Conservation (phyloP, 2,113 vertebrate genomes). For the Cynopterus brachyotis region DNA sequence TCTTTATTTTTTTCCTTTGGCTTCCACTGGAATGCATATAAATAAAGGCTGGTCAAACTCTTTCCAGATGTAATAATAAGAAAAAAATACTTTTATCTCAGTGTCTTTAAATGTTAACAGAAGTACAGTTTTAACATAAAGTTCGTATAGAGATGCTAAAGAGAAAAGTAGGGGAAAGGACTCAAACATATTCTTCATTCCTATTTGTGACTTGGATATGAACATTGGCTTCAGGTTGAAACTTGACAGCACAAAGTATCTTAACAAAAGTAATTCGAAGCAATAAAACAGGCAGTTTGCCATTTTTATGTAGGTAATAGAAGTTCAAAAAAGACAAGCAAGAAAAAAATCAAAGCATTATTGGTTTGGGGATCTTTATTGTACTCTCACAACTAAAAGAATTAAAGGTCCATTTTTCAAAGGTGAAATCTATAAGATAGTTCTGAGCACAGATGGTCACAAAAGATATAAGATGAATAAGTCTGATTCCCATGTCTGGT, state of each 20-base stretch:
- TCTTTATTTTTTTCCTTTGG: background rate
- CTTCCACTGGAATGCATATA: background rate
- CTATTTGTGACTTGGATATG: conserved; percentile 2
- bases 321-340: conserved; percentile 54
- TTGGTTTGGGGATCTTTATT: conserved; percentile 68
- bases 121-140: background rate
- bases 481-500: background rate
- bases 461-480: background rate
- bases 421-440: conserved; percentile 17
- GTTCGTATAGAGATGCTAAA: background rate
- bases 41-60: background rate
- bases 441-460: background rate
- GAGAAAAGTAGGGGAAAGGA: background rate
- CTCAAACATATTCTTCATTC: background rate
- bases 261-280: conserved; percentile 59
- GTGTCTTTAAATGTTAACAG: background rate
- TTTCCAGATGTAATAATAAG: background rate
- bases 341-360: conserved; percentile 63
- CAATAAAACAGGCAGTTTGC: conserved; percentile 54
- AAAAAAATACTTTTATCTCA: background rate
- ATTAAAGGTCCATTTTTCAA: conserved; percentile 59
- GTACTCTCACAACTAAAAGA: conserved; percentile 54
- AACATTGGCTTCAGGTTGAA: conserved; percentile 38
- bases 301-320: conserved; percentile 70
- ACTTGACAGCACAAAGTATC: conserved; percentile 33